Percentiles rank a stretch among this genome's conserved stretches.
These are phyloP conservation scores for Eulithis prunata DNA, from an alignment of 2,888 invertebrate genomes.

Conservation along the genomic window DNA sequence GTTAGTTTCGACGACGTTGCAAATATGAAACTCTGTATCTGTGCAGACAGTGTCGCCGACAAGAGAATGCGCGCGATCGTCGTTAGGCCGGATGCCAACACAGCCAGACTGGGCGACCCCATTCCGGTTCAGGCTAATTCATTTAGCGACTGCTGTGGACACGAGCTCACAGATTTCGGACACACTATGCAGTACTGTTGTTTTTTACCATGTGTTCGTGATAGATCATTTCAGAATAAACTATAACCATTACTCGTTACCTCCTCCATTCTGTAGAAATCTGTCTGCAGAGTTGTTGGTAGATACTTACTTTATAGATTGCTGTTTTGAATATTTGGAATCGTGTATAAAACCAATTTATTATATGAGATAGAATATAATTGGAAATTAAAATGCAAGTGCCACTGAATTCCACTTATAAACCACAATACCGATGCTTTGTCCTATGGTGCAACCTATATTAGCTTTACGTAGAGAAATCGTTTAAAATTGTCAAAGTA, in stretches of 20 bases:
- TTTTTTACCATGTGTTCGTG: constrained; percentile 16
- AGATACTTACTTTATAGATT: no score
- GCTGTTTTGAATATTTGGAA: no score
- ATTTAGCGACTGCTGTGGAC: constrained; percentile 69
- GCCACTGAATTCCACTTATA: not conserved
- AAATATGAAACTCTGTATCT: constrained; percentile 26
- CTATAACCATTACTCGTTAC: not conserved
- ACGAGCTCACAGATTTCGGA: constrained; percentile 44
- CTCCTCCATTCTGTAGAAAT: not conserved
- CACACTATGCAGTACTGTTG: constrained; percentile 31
- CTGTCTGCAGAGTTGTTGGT: no score
- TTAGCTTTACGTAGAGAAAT: constrained; percentile 6
- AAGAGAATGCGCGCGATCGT: constrained; percentile 74
- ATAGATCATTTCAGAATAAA: constrained; percentile 8
- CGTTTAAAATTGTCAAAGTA: constrained; percentile 52
- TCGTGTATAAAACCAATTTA: not conserved
- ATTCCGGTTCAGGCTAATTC: constrained; percentile 80
- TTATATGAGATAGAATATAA: not conserved
- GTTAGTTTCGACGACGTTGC: constrained; percentile 6
- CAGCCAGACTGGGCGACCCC: constrained; percentile 82
- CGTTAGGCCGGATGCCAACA: constrained; percentile 84
- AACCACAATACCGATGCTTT: not conserved
- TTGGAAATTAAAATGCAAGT: not conserved
- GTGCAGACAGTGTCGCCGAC: constrained; percentile 38
- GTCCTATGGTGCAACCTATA: no score